Percentiles rank a stretch among this genome's conserved stretches.
Evolutionary conservation across 2,888 invertebrate species (phyloP).

Genomic region (Perizoma flavofasciatum): DNA sequence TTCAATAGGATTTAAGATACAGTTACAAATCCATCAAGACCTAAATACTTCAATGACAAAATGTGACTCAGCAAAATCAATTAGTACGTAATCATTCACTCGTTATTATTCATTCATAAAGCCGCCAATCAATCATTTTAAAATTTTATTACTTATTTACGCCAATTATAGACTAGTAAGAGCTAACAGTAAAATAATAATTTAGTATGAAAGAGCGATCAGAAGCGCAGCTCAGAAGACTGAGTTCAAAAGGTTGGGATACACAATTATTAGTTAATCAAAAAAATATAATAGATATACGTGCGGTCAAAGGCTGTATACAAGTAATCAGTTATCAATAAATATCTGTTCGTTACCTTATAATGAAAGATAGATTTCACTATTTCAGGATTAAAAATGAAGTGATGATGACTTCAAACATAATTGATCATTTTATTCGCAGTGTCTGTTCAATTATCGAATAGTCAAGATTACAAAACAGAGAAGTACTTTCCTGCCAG

Average conservation of each 20-base stretch:
- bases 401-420: neutral
- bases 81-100: conserved; percentile 29
- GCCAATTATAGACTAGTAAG: conserved; percentile 26
- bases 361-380: conserved; percentile 32
- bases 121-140: conserved; percentile 31
- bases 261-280: conserved; percentile 29
- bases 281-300: conserved; percentile 27
- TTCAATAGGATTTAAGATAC: conserved; percentile 17
- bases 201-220: conserved; percentile 26
- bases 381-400: conserved; percentile 23
- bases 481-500: too few relatives aligned
- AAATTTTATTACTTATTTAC: conserved; percentile 33
- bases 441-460: too few relatives aligned
- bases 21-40: conserved; percentile 24
- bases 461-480: too few relatives aligned
- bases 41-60: conserved; percentile 28
- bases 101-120: conserved; percentile 16
- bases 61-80: conserved; percentile 34
- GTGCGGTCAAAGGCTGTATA: conserved; percentile 28
- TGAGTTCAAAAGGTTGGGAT: conserved; percentile 23
- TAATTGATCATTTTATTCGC: too few relatives aligned
- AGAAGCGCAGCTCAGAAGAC: conserved; percentile 22
- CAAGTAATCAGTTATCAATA: conserved; percentile 31
- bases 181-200: conserved; percentile 19
- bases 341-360: conserved; percentile 15